Conservation (phyloP, 1,140 invertebrate species). For the Lordiphosa collinella region DNA sequence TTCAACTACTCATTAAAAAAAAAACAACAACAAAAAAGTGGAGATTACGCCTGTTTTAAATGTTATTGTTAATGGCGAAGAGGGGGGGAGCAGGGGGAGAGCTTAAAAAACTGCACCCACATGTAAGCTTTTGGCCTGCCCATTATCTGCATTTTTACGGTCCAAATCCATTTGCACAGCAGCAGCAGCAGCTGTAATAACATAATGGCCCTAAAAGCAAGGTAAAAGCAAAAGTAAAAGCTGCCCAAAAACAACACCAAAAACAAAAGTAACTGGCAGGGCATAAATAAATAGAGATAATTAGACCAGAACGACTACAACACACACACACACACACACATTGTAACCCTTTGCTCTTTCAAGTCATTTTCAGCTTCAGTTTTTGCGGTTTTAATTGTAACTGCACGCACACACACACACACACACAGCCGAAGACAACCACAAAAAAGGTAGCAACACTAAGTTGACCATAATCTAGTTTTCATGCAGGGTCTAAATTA, state of each 20-base stretch:
- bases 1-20: slow-evolving; percentile 65
- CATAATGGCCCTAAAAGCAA: slow-evolving; percentile 65
- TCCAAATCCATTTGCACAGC: slow-evolving; percentile 65
- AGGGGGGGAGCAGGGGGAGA: neutral
- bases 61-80: too few species aligned
- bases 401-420: slow-evolving; percentile 32
- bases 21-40: neutral
- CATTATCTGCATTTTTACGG: slow-evolving; percentile 75
- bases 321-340: slow-evolving; percentile 2
- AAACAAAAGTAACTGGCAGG: slow-evolving; percentile 47
- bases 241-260: slow-evolving; percentile 19
- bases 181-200: slow-evolving; percentile 60
- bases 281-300: slow-evolving; percentile 78
- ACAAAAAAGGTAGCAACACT: slow-evolving; percentile 25
- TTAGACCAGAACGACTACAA: slow-evolving; percentile 65
- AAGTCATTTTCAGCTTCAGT: slow-evolving; percentile 26
- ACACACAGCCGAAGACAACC: slow-evolving; percentile 3
- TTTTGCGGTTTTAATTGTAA: slow-evolving; percentile 55
- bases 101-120: slow-evolving; percentile 28
- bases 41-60: too few species aligned
- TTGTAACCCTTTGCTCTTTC: slow-evolving; percentile 16
- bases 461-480: slow-evolving; percentile 70
- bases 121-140: slow-evolving; percentile 13
- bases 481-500: slow-evolving; percentile 48
- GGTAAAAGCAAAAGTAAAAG: slow-evolving; percentile 2